Percentiles rank a stretch among this genome's conserved stretches.
These are phyloP conservation scores for Micrasema longulum DNA, from an alignment of 1,140 invertebrate species.

Conservation along the genomic window DNA sequence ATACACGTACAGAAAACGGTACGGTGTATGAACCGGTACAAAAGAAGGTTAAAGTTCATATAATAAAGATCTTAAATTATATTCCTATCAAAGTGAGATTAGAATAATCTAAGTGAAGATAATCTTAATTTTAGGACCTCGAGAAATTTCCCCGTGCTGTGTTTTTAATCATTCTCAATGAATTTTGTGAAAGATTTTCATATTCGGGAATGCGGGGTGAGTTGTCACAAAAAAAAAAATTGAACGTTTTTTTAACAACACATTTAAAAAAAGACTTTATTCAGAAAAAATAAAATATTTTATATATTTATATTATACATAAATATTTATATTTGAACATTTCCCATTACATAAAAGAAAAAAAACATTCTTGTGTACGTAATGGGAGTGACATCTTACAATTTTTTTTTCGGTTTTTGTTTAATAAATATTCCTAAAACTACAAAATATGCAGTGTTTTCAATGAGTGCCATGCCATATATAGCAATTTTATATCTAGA, in stretches of 20 bases:
- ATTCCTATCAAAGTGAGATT: background rate
- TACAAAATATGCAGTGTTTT: too few species aligned
- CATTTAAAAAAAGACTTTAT: too few species aligned
- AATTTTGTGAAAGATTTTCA: slow-evolving; percentile 54
- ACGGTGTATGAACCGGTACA: slow-evolving; percentile 30
- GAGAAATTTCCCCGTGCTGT: slow-evolving; percentile 50
- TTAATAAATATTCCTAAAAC: too few species aligned
- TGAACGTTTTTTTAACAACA: background rate
- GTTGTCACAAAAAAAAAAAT: background rate
- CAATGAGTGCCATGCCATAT: too few species aligned
- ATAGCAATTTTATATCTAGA: too few species aligned
- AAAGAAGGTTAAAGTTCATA: slow-evolving; percentile 34
- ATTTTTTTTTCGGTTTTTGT: too few species aligned
- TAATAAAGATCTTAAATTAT: background rate
- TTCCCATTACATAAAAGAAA: too few species aligned
- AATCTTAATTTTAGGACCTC: slow-evolving; percentile 37
- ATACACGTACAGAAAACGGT: slow-evolving; percentile 10
- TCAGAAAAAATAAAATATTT: too few species aligned
- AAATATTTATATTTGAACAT: too few species aligned
- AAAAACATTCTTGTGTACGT: too few species aligned
- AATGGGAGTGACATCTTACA: too few species aligned
- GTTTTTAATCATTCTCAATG: slow-evolving; percentile 51
- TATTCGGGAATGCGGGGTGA: slow-evolving; percentile 54
- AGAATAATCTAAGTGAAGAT: slow-evolving; percentile 7
- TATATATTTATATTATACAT: too few species aligned